Conservation (phyloP, 2,113 vertebrate genomes). For the Scomber scombrus region DNA sequence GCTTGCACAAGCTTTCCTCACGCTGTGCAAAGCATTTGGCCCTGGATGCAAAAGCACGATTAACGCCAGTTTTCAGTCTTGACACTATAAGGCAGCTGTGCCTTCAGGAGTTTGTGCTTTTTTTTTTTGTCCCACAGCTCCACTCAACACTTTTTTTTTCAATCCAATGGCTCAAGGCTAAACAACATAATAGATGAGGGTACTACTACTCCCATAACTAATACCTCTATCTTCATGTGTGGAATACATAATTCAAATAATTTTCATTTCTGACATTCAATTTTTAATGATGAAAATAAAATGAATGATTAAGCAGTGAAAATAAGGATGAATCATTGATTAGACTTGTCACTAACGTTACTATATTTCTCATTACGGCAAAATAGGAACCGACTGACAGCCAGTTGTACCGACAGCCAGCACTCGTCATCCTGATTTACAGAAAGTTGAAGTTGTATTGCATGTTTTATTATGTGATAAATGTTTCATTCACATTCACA, state of each 20-base stretch:
- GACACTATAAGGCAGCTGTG: neutral
- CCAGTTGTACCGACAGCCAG: too few species aligned
- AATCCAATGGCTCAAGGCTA: conserved; percentile 7
- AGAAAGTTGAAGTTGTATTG: neutral
- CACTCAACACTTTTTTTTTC: neutral
- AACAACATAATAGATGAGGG: neutral
- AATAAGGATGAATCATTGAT: too few species aligned
- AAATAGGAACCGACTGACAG: too few species aligned
- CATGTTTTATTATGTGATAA: neutral
- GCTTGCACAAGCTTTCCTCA: neutral
- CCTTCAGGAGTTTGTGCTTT: too few species aligned
- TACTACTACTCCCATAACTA: neutral
- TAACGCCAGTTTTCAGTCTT: conserved; percentile 17
- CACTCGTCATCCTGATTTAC: neutral
- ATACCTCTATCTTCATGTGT: neutral
- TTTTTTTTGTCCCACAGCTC: neutral
- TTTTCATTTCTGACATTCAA: too few species aligned
- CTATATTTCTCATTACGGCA: too few species aligned
- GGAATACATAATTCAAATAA: neutral
- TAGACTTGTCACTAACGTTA: too few species aligned
- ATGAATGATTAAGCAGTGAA: too few species aligned
- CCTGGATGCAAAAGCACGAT: conserved; percentile 13
- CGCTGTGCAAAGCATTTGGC: conserved; percentile 2
- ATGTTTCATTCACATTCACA: neutral
- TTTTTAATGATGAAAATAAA: too few species aligned